phyloP scores from a whole-genome alignment of 1,140 invertebrate genomes.

The Kradibia gibbosae region DNA sequence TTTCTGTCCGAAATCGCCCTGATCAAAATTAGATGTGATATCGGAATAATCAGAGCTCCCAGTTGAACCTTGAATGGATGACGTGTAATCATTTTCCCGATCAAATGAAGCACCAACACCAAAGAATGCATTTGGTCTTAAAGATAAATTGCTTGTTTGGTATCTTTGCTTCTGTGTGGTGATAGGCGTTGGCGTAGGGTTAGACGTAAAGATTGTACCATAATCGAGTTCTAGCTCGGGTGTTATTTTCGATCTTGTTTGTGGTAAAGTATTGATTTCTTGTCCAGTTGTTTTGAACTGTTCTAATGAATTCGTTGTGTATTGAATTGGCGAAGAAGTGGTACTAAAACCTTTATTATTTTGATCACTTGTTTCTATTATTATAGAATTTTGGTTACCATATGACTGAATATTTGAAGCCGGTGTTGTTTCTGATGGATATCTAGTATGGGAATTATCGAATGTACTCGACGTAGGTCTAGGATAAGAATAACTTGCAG shows the following conservation, averaged over 20 bases:
- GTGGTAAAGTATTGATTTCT: conserved; percentile 56
- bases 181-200: conserved; percentile 50
- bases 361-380: conserved; percentile 14
- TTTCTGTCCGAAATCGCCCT: conserved; percentile 56
- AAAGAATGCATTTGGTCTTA: conserved; percentile 55
- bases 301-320: conserved; percentile 57
- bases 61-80: neutral
- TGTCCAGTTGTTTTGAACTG: conserved; percentile 58
- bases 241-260: conserved; percentile 53
- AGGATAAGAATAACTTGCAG: conserved; percentile 56
- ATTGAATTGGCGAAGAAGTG: conserved; percentile 55
- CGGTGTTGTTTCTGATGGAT: conserved; percentile 55
- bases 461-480: conserved; percentile 52
- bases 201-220: conserved; percentile 56
- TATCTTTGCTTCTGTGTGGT: conserved; percentile 49
- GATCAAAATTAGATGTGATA: conserved; percentile 47
- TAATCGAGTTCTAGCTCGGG: conserved; percentile 57
- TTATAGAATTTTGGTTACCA: conserved; percentile 52
- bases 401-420: conserved; percentile 57
- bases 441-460: conserved; percentile 21
- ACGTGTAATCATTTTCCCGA: conserved; percentile 53
- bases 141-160: conserved; percentile 40
- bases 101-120: conserved; percentile 61
- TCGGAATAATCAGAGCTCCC: conserved; percentile 49
- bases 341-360: conserved; percentile 42